Conservation (phyloP, 2,888 invertebrate genomes). For the Adelognathus sp. region DNA sequence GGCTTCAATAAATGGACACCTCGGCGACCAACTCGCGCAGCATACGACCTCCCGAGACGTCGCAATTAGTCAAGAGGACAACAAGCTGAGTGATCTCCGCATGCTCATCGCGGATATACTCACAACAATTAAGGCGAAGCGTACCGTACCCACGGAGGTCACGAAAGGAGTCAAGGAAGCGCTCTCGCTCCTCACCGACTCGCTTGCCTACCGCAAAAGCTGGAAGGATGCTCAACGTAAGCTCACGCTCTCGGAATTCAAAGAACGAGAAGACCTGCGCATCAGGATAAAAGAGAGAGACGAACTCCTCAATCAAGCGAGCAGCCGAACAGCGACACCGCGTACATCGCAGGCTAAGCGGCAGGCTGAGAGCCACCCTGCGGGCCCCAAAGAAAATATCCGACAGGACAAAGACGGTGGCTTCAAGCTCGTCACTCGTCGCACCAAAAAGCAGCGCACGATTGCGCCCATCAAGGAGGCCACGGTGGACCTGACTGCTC, state of each 20-base stretch:
- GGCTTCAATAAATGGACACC: neutral
- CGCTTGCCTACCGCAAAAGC: conserved; percentile 1
- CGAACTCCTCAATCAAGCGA: neutral
- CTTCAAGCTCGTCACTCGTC: neutral
- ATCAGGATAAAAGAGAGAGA: no score
- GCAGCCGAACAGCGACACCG: neutral
- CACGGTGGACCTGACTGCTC: neutral
- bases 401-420: neutral
- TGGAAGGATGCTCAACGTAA: neutral
- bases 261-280: neutral
- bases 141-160: neutral
- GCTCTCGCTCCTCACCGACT: neutral
- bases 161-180: neutral
- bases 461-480: neutral
- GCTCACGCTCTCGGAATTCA: neutral
- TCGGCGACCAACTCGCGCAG: neutral
- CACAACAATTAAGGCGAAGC: neutral
- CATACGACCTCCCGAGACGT: neutral
- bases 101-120: neutral
- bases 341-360: neutral
- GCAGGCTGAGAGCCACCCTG: neutral
- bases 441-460: neutral
- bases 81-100: neutral
- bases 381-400: neutral
- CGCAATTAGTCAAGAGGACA: neutral